Conservation (phyloP, 2,888 invertebrate genomes). For the Caenorhabditis sp. region DNA sequence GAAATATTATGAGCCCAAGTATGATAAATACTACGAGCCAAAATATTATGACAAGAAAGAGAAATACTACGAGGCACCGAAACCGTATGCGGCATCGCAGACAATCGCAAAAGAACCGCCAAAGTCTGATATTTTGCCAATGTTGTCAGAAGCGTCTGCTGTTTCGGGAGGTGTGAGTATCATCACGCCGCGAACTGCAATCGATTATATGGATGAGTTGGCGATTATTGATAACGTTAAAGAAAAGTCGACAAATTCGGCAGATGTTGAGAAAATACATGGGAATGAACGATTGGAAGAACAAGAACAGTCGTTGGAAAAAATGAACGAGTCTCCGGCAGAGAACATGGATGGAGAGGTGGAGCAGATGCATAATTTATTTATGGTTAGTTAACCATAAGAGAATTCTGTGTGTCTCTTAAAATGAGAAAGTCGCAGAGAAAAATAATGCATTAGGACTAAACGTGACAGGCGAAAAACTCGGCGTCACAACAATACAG, state of each 20-base stretch:
- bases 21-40: background rate
- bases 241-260: slow-evolving; percentile 21
- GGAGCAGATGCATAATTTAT: background rate
- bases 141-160: background rate
- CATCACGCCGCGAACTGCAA: background rate
- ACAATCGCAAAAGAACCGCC: background rate
- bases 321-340: background rate
- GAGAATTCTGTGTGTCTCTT: slow-evolving; percentile 4
- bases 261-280: slow-evolving; percentile 29
- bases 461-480: no score
- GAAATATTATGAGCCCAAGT: background rate
- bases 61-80: background rate
- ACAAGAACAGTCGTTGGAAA: background rate
- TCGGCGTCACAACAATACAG: no score
- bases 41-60: background rate
- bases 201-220: background rate
- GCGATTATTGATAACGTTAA: slow-evolving; percentile 15
- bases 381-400: background rate
- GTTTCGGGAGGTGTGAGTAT: background rate
- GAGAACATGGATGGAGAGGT: slow-evolving; percentile 19
- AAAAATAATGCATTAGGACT: no score
- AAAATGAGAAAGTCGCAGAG: slow-evolving; percentile 22
- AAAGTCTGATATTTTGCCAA: background rate
- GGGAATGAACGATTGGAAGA: slow-evolving; percentile 18
- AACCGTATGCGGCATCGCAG: background rate